Conservation (phyloP, 2,888 invertebrate genomes). For the Xylota sylvarum region DNA sequence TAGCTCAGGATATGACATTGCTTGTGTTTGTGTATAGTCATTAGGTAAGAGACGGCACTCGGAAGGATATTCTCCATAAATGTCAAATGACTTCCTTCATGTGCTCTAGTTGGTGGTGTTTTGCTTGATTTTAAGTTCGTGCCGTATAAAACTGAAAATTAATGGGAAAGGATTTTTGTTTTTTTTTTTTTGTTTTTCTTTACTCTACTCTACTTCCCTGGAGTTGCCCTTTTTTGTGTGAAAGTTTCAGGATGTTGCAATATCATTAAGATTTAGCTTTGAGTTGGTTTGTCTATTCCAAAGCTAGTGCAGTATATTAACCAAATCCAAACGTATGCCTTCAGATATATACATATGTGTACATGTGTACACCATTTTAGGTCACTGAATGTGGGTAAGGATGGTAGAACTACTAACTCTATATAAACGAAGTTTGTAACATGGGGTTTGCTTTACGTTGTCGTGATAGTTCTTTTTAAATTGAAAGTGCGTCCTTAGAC, state of each 20-base stretch:
- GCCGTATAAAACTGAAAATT: conserved; percentile 45
- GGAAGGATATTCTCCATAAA: conserved; percentile 71
- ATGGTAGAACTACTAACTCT: too few species aligned
- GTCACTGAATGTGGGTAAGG: too few species aligned
- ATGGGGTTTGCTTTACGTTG: too few species aligned
- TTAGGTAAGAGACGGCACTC: conserved; percentile 48
- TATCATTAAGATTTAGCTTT: conserved; percentile 42
- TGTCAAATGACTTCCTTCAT: conserved; percentile 73
- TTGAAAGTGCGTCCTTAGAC: too few species aligned
- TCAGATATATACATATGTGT: too few species aligned
- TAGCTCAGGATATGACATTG: conserved; percentile 29
- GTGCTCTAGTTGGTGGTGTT: conserved; percentile 39
- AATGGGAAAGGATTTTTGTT: conserved; percentile 23
- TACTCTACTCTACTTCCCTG: not conserved
- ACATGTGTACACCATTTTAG: too few species aligned
- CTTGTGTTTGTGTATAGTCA: conserved; percentile 22
- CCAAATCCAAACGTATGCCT: too few species aligned
- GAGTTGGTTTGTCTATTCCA: conserved; percentile 20
- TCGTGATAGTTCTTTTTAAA: too few species aligned
- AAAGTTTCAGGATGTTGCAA: conserved; percentile 31
- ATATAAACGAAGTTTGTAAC: too few species aligned
- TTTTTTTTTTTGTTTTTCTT: not conserved
- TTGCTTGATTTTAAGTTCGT: conserved; percentile 51
- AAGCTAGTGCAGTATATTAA: too few species aligned
- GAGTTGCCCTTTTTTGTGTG: not conserved